Percentiles rank a stretch among this genome's conserved stretches.
These are phyloP conservation scores for Arothron firmamentum DNA, from an alignment of 2,113 vertebrate species.

Conservation along the genomic window DNA sequence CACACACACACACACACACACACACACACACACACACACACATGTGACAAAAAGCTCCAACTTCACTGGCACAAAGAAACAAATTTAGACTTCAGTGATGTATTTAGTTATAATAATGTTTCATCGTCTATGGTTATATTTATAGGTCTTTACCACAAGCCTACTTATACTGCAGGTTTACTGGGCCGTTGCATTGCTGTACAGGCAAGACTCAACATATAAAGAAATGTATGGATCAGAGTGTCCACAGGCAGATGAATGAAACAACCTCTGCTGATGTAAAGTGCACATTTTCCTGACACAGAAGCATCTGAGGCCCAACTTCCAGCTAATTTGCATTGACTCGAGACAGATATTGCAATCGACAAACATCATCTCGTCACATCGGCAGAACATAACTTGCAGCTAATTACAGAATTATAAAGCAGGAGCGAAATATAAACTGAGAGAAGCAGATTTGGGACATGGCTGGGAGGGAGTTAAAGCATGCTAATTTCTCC, in stretches of 20 bases:
- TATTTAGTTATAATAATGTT: no score
- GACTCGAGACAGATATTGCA: slow-evolving; percentile 12
- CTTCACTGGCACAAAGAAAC: neutral
- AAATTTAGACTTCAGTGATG: neutral
- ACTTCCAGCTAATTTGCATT: slow-evolving; percentile 17
- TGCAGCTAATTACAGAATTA: slow-evolving; percentile 27
- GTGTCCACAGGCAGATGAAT: no score
- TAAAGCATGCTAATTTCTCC: slow-evolving; percentile 41
- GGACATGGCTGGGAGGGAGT: slow-evolving; percentile 17
- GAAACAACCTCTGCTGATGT: neutral
- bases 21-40: no score
- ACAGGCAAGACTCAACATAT: neutral
- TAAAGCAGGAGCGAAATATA: slow-evolving; percentile 21
- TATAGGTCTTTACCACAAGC: no score
- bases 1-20: neutral
- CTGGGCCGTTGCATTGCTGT: no score
- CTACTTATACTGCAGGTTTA: no score
- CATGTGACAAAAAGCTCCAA: neutral
- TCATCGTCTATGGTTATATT: neutral
- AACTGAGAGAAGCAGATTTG: slow-evolving; percentile 18
- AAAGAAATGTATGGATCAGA: neutral
- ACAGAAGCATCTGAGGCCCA: neutral
- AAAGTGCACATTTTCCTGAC: slow-evolving; percentile 6
- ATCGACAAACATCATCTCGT: slow-evolving; percentile 22
- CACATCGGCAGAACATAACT: slow-evolving; percentile 24